These are phyloP conservation scores for Alligator mississippiensis DNA, from an alignment of 2,113 vertebrate species.

Conservation along the genomic window DNA sequence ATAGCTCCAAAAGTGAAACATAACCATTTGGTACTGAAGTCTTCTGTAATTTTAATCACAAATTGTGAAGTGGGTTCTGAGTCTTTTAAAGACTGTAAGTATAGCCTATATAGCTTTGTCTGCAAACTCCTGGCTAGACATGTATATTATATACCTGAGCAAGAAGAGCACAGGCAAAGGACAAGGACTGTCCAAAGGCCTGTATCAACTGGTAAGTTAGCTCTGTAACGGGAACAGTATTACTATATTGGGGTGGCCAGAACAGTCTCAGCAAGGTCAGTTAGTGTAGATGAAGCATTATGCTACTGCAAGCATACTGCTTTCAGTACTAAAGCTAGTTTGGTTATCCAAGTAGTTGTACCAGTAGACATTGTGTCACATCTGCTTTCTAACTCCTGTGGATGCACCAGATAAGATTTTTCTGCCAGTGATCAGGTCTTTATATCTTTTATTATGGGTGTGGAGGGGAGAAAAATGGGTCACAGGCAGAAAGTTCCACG, in stretches of 20 bases:
- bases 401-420: no score
- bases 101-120: not conserved
- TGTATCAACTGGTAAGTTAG: not conserved
- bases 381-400: not conserved
- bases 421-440: not conserved
- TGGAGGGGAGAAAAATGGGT: not conserved
- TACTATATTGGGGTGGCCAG: no score
- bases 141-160: not conserved
- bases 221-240: not conserved
- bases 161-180: not conserved
- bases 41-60: not conserved
- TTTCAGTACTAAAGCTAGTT: no score
- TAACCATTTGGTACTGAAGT: not conserved
- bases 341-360: no score
- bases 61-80: not conserved
- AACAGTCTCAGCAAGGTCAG: no score
- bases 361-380: not conserved
- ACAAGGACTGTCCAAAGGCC: not conserved
- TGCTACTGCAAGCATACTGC: no score
- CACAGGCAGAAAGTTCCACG: not conserved
- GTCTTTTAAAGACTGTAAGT: not conserved
- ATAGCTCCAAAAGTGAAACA: not conserved
- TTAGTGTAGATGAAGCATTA: no score
- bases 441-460: not conserved
- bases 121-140: not conserved